Evolutionary conservation across 2,113 vertebrate genomes (phyloP), one percentile per base, ranked within the genome.

Genomic region (Stigmatopora argus): DNA sequence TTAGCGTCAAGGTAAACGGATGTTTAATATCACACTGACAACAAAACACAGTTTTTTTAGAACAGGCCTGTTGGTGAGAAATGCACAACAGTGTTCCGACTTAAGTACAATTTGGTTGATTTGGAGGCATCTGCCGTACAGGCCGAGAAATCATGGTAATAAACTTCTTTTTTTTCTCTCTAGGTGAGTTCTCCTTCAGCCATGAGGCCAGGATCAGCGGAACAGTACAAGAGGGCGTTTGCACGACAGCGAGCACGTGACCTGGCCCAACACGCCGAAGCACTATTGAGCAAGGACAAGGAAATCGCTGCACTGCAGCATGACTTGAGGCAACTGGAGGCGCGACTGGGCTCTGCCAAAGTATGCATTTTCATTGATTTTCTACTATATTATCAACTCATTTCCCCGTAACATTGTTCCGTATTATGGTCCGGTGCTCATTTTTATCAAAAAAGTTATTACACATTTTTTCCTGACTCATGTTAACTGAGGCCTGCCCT

Each of bases 261-360:
- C 80, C 90, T 99, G 62, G 93, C 93, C 21, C 94, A 94, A 64
- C 96, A 98, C 26, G 96, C 96, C 35, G 94, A 94, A 44, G 90
- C 89, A 4, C 92, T 98, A 67, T 88, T 98, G 82, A 93, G 86
- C 0, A 98, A 98, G 81, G 96, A 98, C 86, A 98, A 98, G 81
- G 93, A 98, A 89, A 97, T 98, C 0, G 92, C 93, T 45, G 87
- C 92, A 49, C 82, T 99, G 69, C 94, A 97, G 86, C 89, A 91
- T 69, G 92, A 96, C 71, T 96, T 94, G 81, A 83, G 92, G 69
- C 91, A 93, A 71, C 91, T 98, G 68, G 92, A 97, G 78, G 92
- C 92, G 46, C 91, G 88, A 35, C 87, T 94, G 23, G 85, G 85
- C 4, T 75, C 88, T 66, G 83, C 90, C 17, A 96, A 95, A 94